phyloP scores from a whole-genome alignment of 2,113 vertebrate species.

The Psephotus haematonotus region DNA sequence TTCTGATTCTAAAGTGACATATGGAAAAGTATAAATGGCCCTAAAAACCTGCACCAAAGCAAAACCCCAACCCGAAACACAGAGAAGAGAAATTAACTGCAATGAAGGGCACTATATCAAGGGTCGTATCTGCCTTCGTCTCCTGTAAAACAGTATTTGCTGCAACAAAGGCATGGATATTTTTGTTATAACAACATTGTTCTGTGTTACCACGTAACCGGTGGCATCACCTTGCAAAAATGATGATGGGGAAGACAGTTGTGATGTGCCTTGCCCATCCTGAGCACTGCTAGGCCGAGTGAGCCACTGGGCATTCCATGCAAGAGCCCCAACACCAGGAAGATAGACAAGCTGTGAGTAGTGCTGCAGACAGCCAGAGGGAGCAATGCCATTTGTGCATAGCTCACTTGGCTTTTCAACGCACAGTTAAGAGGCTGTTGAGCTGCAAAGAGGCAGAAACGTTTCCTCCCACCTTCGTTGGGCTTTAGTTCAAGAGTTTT shows the following conservation, averaged over 20 bases:
- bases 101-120: slow-evolving; percentile 2
- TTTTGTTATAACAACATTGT: neutral
- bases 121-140: slow-evolving; percentile 36
- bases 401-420: neutral
- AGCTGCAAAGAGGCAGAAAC: neutral
- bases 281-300: neutral
- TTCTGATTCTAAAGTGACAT: slow-evolving; percentile 58
- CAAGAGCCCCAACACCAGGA: neutral
- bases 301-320: neutral
- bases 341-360: neutral
- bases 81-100: neutral
- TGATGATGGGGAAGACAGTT: neutral
- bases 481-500: neutral
- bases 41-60: slow-evolving; percentile 10
- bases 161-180: neutral
- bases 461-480: neutral
- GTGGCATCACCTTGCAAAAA: neutral
- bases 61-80: neutral
- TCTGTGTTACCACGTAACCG: neutral
- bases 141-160: slow-evolving; percentile 41
- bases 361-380: neutral
- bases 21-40: slow-evolving; percentile 20
- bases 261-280: neutral
- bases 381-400: neutral
- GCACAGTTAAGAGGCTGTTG: neutral